Percentiles rank a stretch among this genome's conserved stretches.
Evolutionary conservation across 2,797 vertebrate species (phyloP).

Genomic region (Pygocentrus nattereri): DNA sequence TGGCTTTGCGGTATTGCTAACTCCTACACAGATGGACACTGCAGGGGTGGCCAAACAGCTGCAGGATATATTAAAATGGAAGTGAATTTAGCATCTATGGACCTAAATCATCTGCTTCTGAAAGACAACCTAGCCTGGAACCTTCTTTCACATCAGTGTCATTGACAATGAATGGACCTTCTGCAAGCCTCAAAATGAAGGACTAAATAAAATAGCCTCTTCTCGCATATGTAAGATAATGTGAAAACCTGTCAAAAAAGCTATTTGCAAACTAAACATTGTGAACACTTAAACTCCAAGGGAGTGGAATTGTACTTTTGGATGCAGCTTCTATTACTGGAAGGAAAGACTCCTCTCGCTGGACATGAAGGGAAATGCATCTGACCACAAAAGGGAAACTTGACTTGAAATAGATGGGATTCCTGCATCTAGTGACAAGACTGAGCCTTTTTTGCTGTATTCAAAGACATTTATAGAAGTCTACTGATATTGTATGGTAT

Average conservation of each 20-base stretch:
- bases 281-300: background rate
- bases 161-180: constrained; percentile 9
- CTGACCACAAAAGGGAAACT: constrained; percentile 21
- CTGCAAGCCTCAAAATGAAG: constrained; percentile 26
- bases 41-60: background rate
- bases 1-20: background rate
- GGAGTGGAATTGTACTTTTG: background rate
- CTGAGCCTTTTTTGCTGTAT: constrained; percentile 51
- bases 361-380: constrained; percentile 42
- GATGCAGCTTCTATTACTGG: constrained; percentile 3
- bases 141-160: constrained; percentile 15
- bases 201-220: background rate
- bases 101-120: background rate
- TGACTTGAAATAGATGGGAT: constrained; percentile 49
- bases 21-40: background rate
- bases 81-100: constrained; percentile 1
- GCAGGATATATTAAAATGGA: constrained; percentile 2
- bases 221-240: constrained; percentile 11
- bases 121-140: constrained; percentile 4
- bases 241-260: constrained; percentile 25
- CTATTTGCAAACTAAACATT: background rate
- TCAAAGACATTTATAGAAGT: constrained; percentile 26
- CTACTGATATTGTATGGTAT: constrained; percentile 9
- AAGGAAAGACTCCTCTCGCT: constrained; percentile 35
- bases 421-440: constrained; percentile 46